Percentiles rank a stretch among this genome's conserved stretches.
phyloP scores from a whole-genome alignment of 2,797 vertebrate genomes.

The Chiroxiphia lanceolata region DNA sequence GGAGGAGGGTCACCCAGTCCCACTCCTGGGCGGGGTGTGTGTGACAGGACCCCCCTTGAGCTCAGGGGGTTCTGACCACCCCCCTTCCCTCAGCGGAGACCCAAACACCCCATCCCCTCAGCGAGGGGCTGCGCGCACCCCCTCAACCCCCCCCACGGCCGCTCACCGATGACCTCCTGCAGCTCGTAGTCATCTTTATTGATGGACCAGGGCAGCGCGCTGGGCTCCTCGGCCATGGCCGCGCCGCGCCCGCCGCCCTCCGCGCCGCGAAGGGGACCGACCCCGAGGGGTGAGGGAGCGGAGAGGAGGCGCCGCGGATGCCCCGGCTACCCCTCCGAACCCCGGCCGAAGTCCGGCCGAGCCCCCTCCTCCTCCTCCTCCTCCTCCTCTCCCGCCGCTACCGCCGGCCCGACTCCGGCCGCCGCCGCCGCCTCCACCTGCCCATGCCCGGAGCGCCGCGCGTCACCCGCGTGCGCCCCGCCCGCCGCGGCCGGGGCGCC shows the following conservation, averaged over 20 bases:
- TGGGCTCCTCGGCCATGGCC: conserved; percentile 89
- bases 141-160: neutral
- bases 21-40: neutral
- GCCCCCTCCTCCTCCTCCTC: neutral
- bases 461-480: conserved; percentile 59
- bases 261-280: conserved; percentile 66
- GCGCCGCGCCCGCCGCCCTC: conserved; percentile 41
- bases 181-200: conserved; percentile 98
- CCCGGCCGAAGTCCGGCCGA: neutral
- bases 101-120: neutral
- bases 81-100: neutral
- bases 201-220: conserved; percentile 96
- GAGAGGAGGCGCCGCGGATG: neutral
- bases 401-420: conserved; percentile 87
- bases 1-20: neutral
- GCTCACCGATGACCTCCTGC: conserved; percentile 98
- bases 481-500: conserved; percentile 6
- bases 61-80: neutral
- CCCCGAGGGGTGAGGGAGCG: neutral
- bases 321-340: neutral
- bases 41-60: neutral
- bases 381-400: conserved; percentile 12
- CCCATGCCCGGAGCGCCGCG: conserved; percentile 68
- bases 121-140: too few species aligned
- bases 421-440: conserved; percentile 71